phyloP scores from a whole-genome alignment of 2,888 invertebrate species.

The Polydrusus pterygomalis region DNA sequence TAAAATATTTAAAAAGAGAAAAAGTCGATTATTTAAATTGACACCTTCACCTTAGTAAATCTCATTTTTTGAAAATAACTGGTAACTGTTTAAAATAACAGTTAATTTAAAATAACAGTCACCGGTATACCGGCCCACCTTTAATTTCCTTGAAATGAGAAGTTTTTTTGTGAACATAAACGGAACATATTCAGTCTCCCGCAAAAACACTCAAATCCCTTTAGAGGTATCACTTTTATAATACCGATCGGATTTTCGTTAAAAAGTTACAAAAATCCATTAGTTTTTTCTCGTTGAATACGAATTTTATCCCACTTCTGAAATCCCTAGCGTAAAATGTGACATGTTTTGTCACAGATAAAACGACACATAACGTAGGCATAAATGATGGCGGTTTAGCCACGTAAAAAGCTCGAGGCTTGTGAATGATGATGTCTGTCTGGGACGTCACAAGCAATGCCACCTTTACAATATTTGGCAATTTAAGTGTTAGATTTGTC shows the following conservation, averaged over 20 bases:
- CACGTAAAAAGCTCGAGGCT: conserved; percentile 28
- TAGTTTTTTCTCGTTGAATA: conserved; percentile 1
- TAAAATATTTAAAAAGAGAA: no score
- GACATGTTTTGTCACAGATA: conserved; percentile 42
- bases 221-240: no score
- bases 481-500: conserved; percentile 22
- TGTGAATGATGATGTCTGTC: conserved; percentile 47
- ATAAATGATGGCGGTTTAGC: conserved; percentile 18
- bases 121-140: no score
- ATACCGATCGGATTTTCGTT: background rate
- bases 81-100: no score
- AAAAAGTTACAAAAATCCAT: conserved; percentile 4
- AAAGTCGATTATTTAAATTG: no score
- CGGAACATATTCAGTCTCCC: no score
- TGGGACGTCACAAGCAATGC: conserved; percentile 30
- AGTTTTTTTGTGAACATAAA: no score
- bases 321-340: conserved; percentile 30
- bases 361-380: conserved; percentile 16
- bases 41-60: no score
- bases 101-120: no score
- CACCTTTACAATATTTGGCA: conserved; percentile 45
- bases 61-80: no score
- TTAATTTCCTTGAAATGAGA: no score
- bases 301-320: conserved; percentile 18
- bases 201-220: no score